phyloP scores from a whole-genome alignment of 2,888 invertebrate species.

The Stictocephala bisonia region DNA sequence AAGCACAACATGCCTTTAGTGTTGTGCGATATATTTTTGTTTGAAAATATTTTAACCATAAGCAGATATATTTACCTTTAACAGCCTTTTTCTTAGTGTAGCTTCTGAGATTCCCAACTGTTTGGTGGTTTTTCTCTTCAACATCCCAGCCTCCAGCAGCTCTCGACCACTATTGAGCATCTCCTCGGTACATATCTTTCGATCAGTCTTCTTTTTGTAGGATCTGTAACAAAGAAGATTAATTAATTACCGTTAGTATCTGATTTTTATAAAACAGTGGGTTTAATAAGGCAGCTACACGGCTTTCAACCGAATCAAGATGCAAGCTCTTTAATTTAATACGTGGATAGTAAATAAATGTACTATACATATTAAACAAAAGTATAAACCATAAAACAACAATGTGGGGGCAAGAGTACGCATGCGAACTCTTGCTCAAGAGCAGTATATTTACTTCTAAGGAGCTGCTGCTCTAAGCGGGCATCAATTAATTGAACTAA shows the following conservation, averaged over 20 bases:
- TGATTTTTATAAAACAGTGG: neutral
- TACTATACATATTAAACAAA: neutral
- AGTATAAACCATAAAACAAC: conserved; percentile 23
- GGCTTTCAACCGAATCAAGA: conserved; percentile 5
- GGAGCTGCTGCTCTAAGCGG: conserved; percentile 23
- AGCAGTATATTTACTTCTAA: neutral
- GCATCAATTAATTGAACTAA: conserved; percentile 16
- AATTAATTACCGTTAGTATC: neutral
- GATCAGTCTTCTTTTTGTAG: conserved; percentile 36
- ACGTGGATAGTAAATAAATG: neutral
- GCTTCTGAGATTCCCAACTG: conserved; percentile 38
- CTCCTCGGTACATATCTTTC: conserved; percentile 30
- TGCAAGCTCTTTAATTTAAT: conserved; percentile 9
- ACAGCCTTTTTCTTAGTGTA: conserved; percentile 36
- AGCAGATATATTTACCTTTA: conserved; percentile 22
- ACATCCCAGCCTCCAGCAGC: conserved; percentile 29
- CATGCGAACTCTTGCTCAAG: conserved; percentile 37
- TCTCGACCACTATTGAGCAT: conserved; percentile 31
- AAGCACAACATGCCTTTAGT: neutral
- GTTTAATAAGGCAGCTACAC: neutral
- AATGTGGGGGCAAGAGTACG: conserved; percentile 34
- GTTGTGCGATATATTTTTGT: neutral
- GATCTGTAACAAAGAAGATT: conserved; percentile 5
- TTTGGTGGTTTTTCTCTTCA: conserved; percentile 33
- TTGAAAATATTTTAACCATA: neutral